A percentile compares a stretch with the other conserved stretches of the same genome.
These are phyloP conservation scores for Heliangelus exortis DNA, from an alignment of 2,797 vertebrate species.

Conservation along the genomic window DNA sequence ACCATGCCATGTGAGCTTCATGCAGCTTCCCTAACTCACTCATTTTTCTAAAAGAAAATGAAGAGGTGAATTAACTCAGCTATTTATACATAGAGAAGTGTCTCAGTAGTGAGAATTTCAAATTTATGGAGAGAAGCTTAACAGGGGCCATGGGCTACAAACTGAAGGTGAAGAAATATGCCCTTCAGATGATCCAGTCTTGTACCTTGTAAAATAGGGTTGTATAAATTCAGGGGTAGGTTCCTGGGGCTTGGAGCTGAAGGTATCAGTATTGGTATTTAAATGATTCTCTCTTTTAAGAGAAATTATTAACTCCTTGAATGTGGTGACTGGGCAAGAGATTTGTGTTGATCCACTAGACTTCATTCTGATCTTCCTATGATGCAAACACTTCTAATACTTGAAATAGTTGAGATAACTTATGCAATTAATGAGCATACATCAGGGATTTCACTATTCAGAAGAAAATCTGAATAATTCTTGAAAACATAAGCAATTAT, in stretches of 20 bases:
- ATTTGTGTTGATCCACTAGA: neutral
- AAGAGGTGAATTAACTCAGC: neutral
- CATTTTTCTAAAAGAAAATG: neutral
- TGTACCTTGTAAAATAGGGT: neutral
- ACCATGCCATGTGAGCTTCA: neutral
- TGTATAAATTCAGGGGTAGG: neutral
- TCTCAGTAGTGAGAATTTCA: neutral
- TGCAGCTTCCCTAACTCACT: neutral
- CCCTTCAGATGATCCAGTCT: neutral
- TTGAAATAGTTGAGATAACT: neutral
- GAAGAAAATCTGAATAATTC: neutral
- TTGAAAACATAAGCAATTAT: neutral
- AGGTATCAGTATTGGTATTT: neutral
- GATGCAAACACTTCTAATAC: neutral
- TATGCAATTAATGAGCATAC: neutral
- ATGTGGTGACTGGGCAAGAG: fast-evolving
- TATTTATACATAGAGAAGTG: neutral
- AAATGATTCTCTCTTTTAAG: neutral
- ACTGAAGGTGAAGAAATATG: neutral
- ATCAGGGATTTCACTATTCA: neutral
- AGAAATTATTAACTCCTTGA: neutral
- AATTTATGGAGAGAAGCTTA: neutral
- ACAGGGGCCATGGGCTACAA: neutral
- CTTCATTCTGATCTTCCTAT: neutral
- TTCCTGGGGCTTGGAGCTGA: neutral